A percentile compares a stretch with the other conserved stretches of the same genome.
phyloP scores from a whole-genome alignment of 2,113 vertebrate species.

The Saccopteryx leptura region DNA sequence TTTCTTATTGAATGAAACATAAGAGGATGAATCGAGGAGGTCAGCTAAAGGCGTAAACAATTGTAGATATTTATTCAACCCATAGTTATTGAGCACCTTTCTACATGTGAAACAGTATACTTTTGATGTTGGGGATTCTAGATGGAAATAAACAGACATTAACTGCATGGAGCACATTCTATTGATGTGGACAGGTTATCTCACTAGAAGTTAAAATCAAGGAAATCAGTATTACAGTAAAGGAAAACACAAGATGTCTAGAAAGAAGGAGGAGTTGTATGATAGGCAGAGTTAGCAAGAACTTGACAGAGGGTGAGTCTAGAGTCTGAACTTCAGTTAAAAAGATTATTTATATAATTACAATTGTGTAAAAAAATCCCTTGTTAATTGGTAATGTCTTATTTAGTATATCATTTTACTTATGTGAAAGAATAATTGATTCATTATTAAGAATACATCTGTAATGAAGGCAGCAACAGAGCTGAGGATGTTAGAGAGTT shows the following conservation, averaged over 20 bases:
- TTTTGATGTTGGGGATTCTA: conserved; percentile 10
- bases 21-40: neutral
- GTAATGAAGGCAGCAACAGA: neutral
- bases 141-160: neutral
- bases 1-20: conserved; percentile 7
- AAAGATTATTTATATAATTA: neutral
- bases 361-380: neutral
- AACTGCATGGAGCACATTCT: neutral
- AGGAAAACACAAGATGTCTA: neutral
- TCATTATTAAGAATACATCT: conserved; percentile 17
- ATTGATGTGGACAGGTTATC: neutral
- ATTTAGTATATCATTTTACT: neutral
- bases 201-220: neutral
- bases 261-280: neutral
- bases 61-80: neutral
- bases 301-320: neutral
- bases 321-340: neutral
- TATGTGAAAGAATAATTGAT: neutral
- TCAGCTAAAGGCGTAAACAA: neutral
- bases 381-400: neutral
- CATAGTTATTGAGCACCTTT: neutral
- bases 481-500: neutral
- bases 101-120: neutral
- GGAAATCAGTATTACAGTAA: neutral
- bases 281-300: neutral